Conservation (phyloP, 2,888 invertebrate species). For the Perdita meconis region DNA sequence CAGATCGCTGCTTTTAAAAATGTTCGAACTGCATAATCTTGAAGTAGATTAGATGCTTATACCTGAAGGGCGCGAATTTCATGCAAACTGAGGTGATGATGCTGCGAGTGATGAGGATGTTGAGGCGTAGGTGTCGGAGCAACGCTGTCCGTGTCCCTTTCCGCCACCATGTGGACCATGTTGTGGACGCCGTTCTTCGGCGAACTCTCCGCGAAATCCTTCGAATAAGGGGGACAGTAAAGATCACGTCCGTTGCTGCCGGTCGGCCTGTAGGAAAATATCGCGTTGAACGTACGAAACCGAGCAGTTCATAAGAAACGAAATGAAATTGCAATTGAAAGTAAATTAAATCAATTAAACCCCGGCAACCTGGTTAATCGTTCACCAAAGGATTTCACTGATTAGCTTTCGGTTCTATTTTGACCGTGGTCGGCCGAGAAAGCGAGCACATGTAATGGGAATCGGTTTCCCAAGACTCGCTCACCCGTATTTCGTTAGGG, state of each 20-base stretch:
- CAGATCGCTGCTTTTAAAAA: too few relatives aligned
- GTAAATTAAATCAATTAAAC: too few relatives aligned
- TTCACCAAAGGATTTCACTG: slow-evolving; percentile 45
- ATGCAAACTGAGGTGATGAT: slow-evolving; percentile 88
- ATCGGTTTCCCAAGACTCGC: slow-evolving; percentile 37
- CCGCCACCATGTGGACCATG: slow-evolving; percentile 85
- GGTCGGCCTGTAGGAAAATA: slow-evolving; percentile 76
- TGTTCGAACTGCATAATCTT: too few relatives aligned
- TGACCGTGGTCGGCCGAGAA: slow-evolving; percentile 31
- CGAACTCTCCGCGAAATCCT: slow-evolving; percentile 73
- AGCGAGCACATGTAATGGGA: slow-evolving; percentile 40
- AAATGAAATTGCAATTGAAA: too few relatives aligned
- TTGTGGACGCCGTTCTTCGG: slow-evolving; percentile 79
- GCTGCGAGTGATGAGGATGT: slow-evolving; percentile 85
- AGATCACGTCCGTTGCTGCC: slow-evolving; percentile 81
- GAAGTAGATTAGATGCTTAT: too few relatives aligned
- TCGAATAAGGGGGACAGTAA: slow-evolving; percentile 78
- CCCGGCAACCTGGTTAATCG: slow-evolving; percentile 58
- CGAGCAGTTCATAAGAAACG: too few relatives aligned
- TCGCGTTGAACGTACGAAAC: too few relatives aligned
- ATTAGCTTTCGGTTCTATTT: slow-evolving; percentile 50
- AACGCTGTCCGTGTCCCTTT: slow-evolving; percentile 85
- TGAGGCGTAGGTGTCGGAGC: slow-evolving; percentile 82
- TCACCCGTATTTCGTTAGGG: slow-evolving; percentile 36
- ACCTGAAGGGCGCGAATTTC: slow-evolving; percentile 87